These are phyloP conservation scores for Spatulosminthurus flaviceps DNA, from an alignment of 2,888 invertebrate genomes.

Conservation along the genomic window DNA sequence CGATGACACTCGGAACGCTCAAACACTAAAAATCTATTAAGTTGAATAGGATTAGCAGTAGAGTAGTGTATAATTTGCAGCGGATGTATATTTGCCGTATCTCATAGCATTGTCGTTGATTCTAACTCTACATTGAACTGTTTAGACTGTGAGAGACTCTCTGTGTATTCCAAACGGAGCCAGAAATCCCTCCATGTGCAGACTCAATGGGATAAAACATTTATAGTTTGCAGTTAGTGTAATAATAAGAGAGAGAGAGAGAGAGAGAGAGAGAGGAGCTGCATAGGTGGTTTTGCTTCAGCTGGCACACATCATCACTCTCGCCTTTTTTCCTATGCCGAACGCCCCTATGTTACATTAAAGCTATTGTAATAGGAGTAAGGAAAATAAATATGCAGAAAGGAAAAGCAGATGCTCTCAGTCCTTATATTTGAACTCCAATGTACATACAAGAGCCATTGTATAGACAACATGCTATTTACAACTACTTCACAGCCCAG, in stretches of 20 bases:
- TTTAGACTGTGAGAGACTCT: no score
- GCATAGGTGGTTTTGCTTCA: constrained; percentile 26
- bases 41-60: no score
- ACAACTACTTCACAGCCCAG: no score
- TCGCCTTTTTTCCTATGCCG: neutral
- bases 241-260: neutral
- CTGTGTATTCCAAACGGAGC: no score
- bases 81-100: constrained; percentile 10
- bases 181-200: no score
- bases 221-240: no score
- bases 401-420: constrained; percentile 12
- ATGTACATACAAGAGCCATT: no score
- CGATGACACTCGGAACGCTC: neutral
- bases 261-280: neutral
- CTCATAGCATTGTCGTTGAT: neutral
- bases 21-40: constrained; percentile 10
- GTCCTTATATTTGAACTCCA: neutral
- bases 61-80: neutral
- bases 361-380: constrained; percentile 15
- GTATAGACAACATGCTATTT: no score
- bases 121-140: no score
- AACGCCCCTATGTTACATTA: neutral
- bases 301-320: constrained; percentile 10
- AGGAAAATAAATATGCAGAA: constrained; percentile 20
- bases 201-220: no score